Base-by-base conservation (phyloP, 2,888 invertebrate species). In the Omphaloscelis lunosa region DNA sequence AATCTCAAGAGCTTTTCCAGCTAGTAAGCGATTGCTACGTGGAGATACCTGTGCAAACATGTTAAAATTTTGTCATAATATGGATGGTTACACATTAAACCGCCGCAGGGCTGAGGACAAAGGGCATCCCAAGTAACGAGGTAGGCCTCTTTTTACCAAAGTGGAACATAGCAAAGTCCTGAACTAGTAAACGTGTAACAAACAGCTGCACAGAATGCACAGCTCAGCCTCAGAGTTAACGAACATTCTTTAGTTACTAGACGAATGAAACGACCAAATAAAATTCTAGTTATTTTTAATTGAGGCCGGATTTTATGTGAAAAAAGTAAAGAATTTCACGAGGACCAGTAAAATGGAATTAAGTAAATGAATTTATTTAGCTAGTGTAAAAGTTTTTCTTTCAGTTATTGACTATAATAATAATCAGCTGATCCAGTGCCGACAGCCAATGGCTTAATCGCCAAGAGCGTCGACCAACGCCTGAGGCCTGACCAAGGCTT, bases 231-330 rank as follows among this genome's bases (percentile, higher is more conserved):
- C 73, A 56, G 17, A 78, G 61, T 65, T 84, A 69, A 75, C 68
- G 73, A 74, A 83, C 72, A 51, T 65, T 72, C 80, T 69, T 84
- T 62, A 74, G 71, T 72, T 79, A 45, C 15, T 48, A 61, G 51
- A 69, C 65, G 67, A 72, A 61, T 41, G 63, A 69, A 69, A 77
- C 74, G 67, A 72, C 29, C 59, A 86, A 84, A 86, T 84, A 67
- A 84, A 86, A 80, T 72, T 76, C 67, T 70, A 72, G 66, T 72
- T 79, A 84, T 76, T 83, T 76, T 83, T 83, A 79, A 84, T 83
- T 86, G 84, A 83, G 61, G 29, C 71, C 48, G 41, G 48, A 83
- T 53, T 82, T 86, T 82, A 72, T 72, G 53, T 70, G n/a, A 59
- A 20, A 59, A 78, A 66, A 59, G 59, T 74, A 53, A 83, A 72